Base-by-base conservation (phyloP, 2,888 invertebrate genomes). In the Syrista parreyssii region DNA sequence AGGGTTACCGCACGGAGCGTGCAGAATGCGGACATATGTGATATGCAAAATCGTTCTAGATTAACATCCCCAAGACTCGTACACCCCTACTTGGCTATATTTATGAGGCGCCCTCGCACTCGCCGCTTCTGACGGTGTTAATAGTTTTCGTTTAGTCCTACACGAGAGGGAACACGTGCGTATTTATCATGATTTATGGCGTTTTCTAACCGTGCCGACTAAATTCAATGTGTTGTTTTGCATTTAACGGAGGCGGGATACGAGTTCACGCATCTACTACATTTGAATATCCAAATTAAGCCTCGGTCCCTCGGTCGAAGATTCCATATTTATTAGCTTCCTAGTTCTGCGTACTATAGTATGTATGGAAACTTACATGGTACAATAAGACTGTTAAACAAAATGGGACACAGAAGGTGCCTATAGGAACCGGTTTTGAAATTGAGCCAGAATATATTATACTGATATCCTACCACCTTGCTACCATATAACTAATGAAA, bases 131-230 rank as follows among this genome's bases (percentile, higher is more conserved):
- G 80, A 81, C 78, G 75, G 84, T 81, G 85, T 86, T 87, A 87
- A 87, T 86, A 87, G 87, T 85, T 86, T 86, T 86, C 87, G 82
- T 84, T 87, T 87, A 85, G 82, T 68, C 80, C 75, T 77, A 85
- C 82, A 85, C 75, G 85, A 88, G 88, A 88, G 89, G 87, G 86
- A 86, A 87, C 91, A 91, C 91, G 91, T 91, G 91, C 89, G 86
- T 88, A 84, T 90, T 90, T 90, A 89, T 88, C 86, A 88, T 91
- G 91, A 91, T 91, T 91, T 91, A 91, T 91, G 84, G 87, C 85
- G 82, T 87, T 88, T 76, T 83, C 79, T 84, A 72, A 36, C 68
- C 35, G 31, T 35, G 55, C 75, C 75, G 33, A 30, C 76, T 82
- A 79, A 82, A 82, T 83, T 79, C 80, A 73, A 36, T 75, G 76